These are phyloP conservation scores for Sphenopsis melanotis DNA, from an alignment of 2,797 vertebrate species.

Conservation along the genomic window DNA sequence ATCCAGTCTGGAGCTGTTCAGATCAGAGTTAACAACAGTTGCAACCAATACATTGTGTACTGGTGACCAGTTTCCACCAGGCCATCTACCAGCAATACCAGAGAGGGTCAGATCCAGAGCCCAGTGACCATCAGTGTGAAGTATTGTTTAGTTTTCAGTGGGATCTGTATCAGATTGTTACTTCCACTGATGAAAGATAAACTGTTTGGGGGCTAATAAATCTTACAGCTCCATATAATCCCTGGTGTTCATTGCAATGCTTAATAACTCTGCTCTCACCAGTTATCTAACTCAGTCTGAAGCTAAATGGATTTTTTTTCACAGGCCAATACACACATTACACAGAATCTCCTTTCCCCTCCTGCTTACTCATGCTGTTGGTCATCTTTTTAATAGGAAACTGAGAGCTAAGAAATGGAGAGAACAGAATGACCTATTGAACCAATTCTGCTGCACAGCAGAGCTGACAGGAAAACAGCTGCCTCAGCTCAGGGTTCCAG, in stretches of 20 bases:
- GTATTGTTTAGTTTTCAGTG: not conserved
- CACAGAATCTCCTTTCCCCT: not conserved
- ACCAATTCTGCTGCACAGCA: not conserved
- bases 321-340: not conserved
- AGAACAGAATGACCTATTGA: constrained; percentile 53
- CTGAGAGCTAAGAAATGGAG: not conserved
- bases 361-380: not conserved
- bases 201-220: not conserved
- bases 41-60: not conserved
- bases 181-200: not conserved
- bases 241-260: not conserved
- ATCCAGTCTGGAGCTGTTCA: not conserved
- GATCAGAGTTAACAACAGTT: not conserved
- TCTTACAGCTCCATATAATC: not conserved
- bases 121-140: not conserved
- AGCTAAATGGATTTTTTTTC: not conserved
- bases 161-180: not conserved
- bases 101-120: not conserved
- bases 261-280: not conserved
- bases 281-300: not conserved
- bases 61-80: not conserved
- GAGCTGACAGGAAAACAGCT: constrained; percentile 24
- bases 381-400: constrained; percentile 25
- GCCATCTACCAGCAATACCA: not conserved
- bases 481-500: constrained; percentile 1